These are phyloP conservation scores for Montipora capricornis DNA, from an alignment of 64 coral and sea anemone species.

Conservation along the genomic window DNA sequence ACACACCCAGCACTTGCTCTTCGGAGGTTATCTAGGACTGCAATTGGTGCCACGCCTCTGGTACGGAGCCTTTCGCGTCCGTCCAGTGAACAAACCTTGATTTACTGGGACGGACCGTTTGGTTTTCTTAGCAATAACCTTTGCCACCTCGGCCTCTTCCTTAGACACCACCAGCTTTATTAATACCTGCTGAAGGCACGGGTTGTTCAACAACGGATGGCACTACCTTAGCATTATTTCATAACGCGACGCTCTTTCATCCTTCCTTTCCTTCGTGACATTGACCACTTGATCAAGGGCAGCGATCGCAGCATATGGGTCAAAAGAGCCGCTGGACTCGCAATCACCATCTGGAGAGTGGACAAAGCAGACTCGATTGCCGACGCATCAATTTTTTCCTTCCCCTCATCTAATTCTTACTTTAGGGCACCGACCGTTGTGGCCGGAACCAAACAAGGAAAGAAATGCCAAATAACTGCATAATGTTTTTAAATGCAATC, in stretches of 20 bases:
- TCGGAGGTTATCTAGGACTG: not conserved
- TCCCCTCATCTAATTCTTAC: too few species aligned
- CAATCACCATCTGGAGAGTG: not conserved
- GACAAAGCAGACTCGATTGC: too few species aligned
- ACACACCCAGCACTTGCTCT: too few species aligned
- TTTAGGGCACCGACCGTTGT: too few species aligned
- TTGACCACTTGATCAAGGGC: conserved; percentile 2
- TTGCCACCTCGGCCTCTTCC: conserved; percentile 41
- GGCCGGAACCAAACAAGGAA: too few species aligned
- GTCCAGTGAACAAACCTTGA: not conserved
- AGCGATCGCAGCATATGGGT: not conserved
- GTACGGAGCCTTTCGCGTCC: not conserved
- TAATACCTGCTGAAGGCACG: too few species aligned
- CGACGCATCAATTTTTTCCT: too few species aligned
- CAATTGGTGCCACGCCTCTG: not conserved
- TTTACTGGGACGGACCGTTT: not conserved
- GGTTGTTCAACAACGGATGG: too few species aligned
- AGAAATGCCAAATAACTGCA: too few species aligned
- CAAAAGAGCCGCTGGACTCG: not conserved
- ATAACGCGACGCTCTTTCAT: conserved; percentile 15
- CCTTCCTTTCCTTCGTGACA: not conserved
- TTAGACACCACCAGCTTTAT: conserved; percentile 1
- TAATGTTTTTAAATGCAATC: too few species aligned
- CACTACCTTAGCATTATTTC: conserved; percentile 26
- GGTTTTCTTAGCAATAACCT: conserved; percentile 15